These are phyloP conservation scores for Etia nguti DNA, from an alignment of 2,113 vertebrate species.

Conservation along the genomic window DNA sequence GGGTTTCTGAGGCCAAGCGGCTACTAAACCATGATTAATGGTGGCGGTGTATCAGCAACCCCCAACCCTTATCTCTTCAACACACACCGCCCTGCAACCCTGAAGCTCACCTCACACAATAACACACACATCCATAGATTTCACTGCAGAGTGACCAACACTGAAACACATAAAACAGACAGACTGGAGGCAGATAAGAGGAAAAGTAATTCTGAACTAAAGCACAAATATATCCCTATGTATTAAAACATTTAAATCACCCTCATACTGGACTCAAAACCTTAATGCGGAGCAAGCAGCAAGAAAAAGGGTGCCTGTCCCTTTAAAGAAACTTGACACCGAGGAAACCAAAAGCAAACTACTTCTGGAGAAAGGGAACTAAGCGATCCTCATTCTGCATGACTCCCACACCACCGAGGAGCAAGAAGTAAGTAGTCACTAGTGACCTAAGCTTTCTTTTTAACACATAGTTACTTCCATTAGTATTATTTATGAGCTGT, in stretches of 20 bases:
- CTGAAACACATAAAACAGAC: not conserved
- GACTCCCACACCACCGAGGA: not conserved
- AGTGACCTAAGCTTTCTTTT: not conserved
- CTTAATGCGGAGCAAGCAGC: not conserved
- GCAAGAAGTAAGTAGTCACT: not conserved
- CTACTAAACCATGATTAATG: constrained; percentile 45
- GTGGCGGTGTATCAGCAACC: constrained; percentile 8
- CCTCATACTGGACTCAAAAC: not conserved
- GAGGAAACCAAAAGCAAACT: constrained; percentile 18
- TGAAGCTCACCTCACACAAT: not conserved
- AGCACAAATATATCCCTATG: not conserved
- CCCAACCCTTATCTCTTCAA: constrained; percentile 37
- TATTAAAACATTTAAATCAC: not conserved
- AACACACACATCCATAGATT: not conserved
- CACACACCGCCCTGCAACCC: constrained; percentile 22
- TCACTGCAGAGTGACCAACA: not conserved
- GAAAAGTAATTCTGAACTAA: not conserved
- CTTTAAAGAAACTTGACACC: constrained; percentile 26
- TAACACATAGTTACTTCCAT: not conserved
- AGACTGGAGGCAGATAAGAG: not conserved
- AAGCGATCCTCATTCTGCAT: accelerated
- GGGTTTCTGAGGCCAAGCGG: not conserved
- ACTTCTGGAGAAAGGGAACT: not conserved
- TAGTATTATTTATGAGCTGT: not conserved
- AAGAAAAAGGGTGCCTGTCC: not conserved